Conservation (phyloP, 2,888 invertebrate genomes). For the Cerceris rybyensis region DNA sequence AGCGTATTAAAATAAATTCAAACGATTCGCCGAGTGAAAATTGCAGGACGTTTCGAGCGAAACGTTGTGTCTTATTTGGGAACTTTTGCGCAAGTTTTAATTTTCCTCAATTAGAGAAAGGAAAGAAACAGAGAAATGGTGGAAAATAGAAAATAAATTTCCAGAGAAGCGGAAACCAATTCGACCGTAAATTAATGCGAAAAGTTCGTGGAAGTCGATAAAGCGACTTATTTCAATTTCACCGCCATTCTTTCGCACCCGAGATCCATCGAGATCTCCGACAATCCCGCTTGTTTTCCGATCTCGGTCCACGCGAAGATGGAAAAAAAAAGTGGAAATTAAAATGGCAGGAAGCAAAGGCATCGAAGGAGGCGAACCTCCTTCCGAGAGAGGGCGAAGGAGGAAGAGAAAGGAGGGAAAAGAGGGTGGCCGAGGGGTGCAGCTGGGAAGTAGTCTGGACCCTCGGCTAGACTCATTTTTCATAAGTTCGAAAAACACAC, state of each 20-base stretch:
- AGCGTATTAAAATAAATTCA: too few species aligned
- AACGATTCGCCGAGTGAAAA: too few species aligned
- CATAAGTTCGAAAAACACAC: slow-evolving; percentile 77
- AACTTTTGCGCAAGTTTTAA: too few species aligned
- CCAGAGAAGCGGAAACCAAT: too few species aligned
- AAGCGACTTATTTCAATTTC: neutral
- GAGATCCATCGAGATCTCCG: neutral
- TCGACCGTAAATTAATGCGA: too few species aligned
- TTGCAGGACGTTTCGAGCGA: too few species aligned
- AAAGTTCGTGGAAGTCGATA: too few species aligned
- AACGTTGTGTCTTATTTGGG: too few species aligned
- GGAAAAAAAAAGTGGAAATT: slow-evolving; percentile 31
- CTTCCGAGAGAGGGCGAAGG: neutral
- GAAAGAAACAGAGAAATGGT: too few species aligned
- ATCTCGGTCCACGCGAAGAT: neutral
- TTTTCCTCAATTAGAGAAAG: too few species aligned
- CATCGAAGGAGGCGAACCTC: slow-evolving; percentile 40
- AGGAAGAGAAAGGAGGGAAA: slow-evolving; percentile 16
- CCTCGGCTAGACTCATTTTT: slow-evolving; percentile 77
- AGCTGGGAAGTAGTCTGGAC: slow-evolving; percentile 52
- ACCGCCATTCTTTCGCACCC: neutral
- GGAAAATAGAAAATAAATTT: too few species aligned
- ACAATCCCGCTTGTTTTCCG: neutral
- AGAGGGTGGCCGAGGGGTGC: slow-evolving; percentile 10
- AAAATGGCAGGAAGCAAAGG: slow-evolving; percentile 20